Conservation (phyloP, 1,140 invertebrate genomes). For the Zelostemma sp. region DNA sequence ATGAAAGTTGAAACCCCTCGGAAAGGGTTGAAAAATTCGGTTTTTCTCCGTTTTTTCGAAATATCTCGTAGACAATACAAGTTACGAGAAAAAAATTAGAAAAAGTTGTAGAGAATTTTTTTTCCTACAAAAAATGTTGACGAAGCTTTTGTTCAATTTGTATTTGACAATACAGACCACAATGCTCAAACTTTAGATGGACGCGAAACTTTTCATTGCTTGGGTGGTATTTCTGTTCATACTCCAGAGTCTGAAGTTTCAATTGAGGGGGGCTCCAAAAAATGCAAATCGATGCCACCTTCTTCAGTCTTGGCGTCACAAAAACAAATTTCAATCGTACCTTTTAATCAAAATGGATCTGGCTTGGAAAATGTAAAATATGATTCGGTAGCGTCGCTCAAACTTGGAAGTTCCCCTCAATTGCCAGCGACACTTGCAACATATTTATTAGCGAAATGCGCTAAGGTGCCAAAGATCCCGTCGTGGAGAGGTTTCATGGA, state of each 20-base stretch:
- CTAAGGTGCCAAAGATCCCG: constrained; percentile 11
- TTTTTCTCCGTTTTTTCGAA: too few species aligned
- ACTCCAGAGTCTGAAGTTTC: constrained; percentile 53
- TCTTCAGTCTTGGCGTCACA: neutral
- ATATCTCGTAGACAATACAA: too few species aligned
- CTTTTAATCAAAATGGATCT: neutral
- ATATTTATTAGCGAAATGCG: neutral
- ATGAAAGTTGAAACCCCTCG: too few species aligned
- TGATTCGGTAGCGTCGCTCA: neutral
- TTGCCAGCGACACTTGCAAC: neutral
- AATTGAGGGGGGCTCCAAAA: constrained; percentile 6
- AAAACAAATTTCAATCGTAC: constrained; percentile 1
- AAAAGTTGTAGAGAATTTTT: too few species aligned
- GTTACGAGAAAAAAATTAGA: too few species aligned
- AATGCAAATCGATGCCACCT: constrained; percentile 14
- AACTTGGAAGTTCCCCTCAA: neutral
- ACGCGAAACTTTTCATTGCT: constrained; percentile 25
- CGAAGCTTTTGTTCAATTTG: constrained; percentile 50
- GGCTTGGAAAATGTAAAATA: constrained; percentile 1
- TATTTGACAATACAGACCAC: constrained; percentile 60
- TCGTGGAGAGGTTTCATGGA: constrained; percentile 44
- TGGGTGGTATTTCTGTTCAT: constrained; percentile 15
- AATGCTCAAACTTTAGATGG: constrained; percentile 48
- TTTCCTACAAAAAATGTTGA: too few species aligned
- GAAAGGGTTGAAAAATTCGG: too few species aligned